Evolutionary conservation across 2,797 vertebrate genomes (phyloP), one percentile per base, ranked within the genome.

Genomic region (Ambastaia sidthimunki): DNA sequence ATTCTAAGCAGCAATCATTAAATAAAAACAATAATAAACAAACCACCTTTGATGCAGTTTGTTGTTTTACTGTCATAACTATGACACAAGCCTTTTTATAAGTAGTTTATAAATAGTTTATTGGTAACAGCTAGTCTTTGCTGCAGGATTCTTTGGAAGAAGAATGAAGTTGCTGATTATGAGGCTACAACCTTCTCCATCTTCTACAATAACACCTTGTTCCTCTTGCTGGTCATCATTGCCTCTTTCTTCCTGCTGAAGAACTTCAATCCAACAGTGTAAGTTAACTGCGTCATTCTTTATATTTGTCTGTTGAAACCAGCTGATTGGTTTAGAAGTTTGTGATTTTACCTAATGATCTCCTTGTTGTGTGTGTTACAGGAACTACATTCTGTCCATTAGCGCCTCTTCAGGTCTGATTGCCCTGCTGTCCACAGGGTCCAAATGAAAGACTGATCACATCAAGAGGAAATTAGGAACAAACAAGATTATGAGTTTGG

Each of bases 261-360:
- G 96, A 99, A 98, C 92, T 99, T 99, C 94, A 98, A 99, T 91
- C 98, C 98, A 71, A 97, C 97, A 0, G 97, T 99, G 98, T 99
- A 98, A 57, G 76, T 15, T 62, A 25, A 55, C 10, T 7, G 19
- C 13, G 4, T 19, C 1, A 4, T 63, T 52, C 9, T n/a, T 7
- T 28, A 65, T 21, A 52, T 18, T 9, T 11, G 28, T 34, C 47
- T 2, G n/a, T 44, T 73, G 2, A 52, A 60, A 60, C 4, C 0
- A 3, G 41, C 31, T 23, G 37, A 4, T 31, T 25, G 50, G 67
- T 12, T 3, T 3, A 11, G 41, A 44, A 10, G 41, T 44, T 44
- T 44, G 11, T 47, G 4, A 18, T 48, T n/a, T n/a, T 25, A 25
- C 19, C 23, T 62, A 50, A 41, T 59, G 2, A 12, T 54, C 55